Percentiles rank a stretch among this genome's conserved stretches.
Conservation (phyloP, 1,140 invertebrate species). For the Papilio machaon region DNA sequence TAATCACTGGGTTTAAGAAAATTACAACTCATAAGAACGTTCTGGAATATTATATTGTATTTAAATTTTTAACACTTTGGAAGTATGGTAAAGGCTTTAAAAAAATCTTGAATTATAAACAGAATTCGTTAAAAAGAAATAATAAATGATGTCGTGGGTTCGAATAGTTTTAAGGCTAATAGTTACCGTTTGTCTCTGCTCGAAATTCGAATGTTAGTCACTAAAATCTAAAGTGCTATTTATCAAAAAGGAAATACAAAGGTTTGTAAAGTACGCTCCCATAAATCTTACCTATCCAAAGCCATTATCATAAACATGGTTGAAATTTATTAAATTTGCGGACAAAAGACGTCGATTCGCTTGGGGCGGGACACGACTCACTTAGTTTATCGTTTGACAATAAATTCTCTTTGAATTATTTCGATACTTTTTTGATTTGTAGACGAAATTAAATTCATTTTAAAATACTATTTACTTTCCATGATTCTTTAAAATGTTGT, state of each 20-base stretch:
- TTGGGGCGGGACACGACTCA: constrained; percentile 29
- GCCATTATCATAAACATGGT: constrained; percentile 35
- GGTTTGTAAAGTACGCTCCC: neutral
- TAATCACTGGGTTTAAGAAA: neutral
- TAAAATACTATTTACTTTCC: neutral
- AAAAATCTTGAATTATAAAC: neutral
- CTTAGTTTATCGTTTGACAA: constrained; percentile 32
- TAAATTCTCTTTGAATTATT: constrained; percentile 14
- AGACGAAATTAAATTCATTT: neutral
- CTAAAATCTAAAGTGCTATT: neutral
- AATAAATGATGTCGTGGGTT: neutral
- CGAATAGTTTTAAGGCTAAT: neutral
- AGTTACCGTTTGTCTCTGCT: neutral
- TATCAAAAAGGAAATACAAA: constrained; percentile 26
- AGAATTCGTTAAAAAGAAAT: neutral
- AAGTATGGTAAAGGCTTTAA: neutral
- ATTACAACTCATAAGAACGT: neutral
- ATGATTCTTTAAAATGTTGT: neutral
- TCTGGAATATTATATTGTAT: neutral
- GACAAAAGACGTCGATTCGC: constrained; percentile 32
- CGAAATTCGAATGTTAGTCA: neutral
- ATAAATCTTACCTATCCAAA: constrained; percentile 28
- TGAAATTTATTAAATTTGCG: constrained; percentile 36
- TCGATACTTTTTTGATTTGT: constrained; percentile 18
- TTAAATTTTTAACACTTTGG: neutral